Percentiles rank a stretch among this genome's conserved stretches.
These are phyloP conservation scores for Pao palembangensis DNA, from an alignment of 2,113 vertebrate species.

Conservation along the genomic window DNA sequence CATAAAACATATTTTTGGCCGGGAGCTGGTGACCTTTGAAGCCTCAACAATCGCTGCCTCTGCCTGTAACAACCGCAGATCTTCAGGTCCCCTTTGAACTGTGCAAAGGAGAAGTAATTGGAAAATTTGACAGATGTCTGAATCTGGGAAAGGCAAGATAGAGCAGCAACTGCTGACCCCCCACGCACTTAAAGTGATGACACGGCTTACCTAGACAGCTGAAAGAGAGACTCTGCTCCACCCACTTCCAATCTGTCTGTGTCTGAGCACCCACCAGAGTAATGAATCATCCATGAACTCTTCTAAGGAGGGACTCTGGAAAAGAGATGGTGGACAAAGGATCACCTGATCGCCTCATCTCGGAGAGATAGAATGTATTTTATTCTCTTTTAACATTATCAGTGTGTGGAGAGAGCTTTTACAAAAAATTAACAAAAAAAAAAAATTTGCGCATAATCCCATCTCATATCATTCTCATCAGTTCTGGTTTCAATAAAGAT, in stretches of 20 bases:
- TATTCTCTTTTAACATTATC: neutral
- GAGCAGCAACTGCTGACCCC: conserved; percentile 56
- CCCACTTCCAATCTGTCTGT: conserved; percentile 64
- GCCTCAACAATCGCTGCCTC: conserved; percentile 18
- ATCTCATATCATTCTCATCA: neutral
- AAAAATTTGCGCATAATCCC: too few relatives aligned
- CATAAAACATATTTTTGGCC: neutral
- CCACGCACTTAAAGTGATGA: conserved; percentile 48
- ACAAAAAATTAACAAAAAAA: too few relatives aligned
- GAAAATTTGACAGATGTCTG: conserved; percentile 62
- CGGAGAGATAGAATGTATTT: neutral
- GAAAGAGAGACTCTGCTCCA: conserved; percentile 50
- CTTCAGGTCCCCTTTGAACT: conserved; percentile 56
- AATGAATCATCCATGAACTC: conserved; percentile 56
- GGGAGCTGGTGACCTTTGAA: conserved; percentile 5
- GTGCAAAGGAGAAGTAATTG: conserved; percentile 55
- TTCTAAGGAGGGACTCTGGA: conserved; percentile 16
- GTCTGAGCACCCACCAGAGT: conserved; percentile 43
- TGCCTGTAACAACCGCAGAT: conserved; percentile 18
- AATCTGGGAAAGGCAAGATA: conserved; percentile 41
- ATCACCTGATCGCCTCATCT: conserved; percentile 4
- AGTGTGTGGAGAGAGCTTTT: too few relatives aligned
- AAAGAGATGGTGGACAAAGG: conserved; percentile 2
- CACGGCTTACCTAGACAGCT: conserved; percentile 61
- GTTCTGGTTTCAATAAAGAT: neutral